Evolutionary conservation across 2,113 vertebrate species (phyloP).

Genomic region (Tychaedon coryphoeus): DNA sequence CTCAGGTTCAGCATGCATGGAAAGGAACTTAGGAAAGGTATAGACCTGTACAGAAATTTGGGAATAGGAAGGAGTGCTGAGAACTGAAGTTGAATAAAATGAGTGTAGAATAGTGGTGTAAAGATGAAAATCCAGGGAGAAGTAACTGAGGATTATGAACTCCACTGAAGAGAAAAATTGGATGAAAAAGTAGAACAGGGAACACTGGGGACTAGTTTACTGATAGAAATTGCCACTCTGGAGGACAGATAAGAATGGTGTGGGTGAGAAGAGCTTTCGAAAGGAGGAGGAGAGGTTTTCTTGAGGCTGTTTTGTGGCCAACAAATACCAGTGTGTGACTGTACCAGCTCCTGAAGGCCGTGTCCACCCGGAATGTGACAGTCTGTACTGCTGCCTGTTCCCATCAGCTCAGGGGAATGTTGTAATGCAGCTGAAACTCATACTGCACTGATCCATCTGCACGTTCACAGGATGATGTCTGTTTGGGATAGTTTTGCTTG

Average conservation of each 20-base stretch:
- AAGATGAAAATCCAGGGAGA: not conserved
- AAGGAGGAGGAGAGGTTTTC: not conserved
- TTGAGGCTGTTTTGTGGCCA: not conserved
- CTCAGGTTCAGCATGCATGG: fast-evolving
- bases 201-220: not conserved
- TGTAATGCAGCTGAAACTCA: not conserved
- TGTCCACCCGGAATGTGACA: not conserved
- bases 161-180: not conserved
- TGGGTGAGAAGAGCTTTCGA: not conserved
- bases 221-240: not conserved
- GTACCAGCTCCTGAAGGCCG: not conserved
- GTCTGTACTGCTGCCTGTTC: not conserved
- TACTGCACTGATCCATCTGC: not conserved
- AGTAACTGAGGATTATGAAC: not conserved
- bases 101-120: not conserved
- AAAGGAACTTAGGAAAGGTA: not conserved
- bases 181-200: not conserved
- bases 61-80: not conserved
- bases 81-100: not conserved
- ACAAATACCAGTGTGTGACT: not conserved
- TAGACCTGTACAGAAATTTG: not conserved
- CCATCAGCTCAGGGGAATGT: not conserved
- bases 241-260: not conserved
- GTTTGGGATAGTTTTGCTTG: not conserved
- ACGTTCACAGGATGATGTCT: not conserved